Base-by-base conservation (phyloP, 2,113 vertebrate genomes). In the Phylloscopus trochilus region DNA sequence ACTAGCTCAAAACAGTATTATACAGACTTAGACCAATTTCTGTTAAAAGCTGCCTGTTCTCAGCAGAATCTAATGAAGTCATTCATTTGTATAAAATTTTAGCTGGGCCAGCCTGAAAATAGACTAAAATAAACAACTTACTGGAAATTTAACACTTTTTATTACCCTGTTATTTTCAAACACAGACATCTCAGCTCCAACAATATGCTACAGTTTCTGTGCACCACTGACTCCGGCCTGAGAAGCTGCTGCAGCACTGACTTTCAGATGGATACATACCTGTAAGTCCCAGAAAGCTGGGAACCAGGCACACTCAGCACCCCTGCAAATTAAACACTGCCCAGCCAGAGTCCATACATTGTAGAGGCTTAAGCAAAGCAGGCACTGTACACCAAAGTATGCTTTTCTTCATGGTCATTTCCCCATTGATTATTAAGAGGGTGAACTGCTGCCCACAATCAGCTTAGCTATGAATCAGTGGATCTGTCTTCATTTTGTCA, bases 311-410 rank as follows among this genome's bases (percentile, higher is more conserved):
- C 51, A n/a, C 31, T 21, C 21, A 13, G 33, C 33, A 33, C 28
- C 46, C 51, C 35, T 64, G 59, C 27, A 63, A 77, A 46, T 33
- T 4, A n/a, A 39, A 41, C 24, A 62, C 30, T 27, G 69, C 62
- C 17, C 20, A 35, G 31, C 6, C 43, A 17, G 2, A 53, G 35
- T 0, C 10, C 0, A 0, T 18, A 27, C 19, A 6, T 10, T 39
- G 19, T 0, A 62, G 15, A 13, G 28, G 47, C 27, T 30, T 35
- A 59, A 12, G 31, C n/a, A 66, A 90, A 83, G 49, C 31, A 62
- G 43, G 12, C 44, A 27, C 35, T 16, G 7, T 22, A 24, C 19
- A 18, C 23, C 0, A 0, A 91, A 19, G 39, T 43, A 26, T 63
- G 11, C 26, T 89, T 63, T 33, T 43, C 33, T 27, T 75, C 30